Evolutionary conservation across 2,888 invertebrate genomes (phyloP).

Genomic region (Pachydiplax longipennis): DNA sequence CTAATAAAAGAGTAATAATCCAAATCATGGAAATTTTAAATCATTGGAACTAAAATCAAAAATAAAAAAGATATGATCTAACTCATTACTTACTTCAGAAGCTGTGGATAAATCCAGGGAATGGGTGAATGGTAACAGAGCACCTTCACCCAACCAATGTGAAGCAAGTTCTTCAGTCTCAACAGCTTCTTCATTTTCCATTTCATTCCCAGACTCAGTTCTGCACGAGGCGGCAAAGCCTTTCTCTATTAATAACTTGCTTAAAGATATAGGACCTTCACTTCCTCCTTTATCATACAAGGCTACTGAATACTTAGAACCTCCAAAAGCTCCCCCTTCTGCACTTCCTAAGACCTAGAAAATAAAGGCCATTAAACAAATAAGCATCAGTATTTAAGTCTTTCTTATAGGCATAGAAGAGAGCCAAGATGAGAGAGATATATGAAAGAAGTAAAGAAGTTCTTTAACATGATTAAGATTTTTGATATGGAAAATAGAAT

Average conservation of each 20-base stretch:
- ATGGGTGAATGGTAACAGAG: constrained; percentile 2
- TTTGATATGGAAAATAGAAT: neutral
- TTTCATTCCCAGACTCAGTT: neutral
- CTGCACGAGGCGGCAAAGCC: neutral
- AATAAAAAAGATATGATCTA: neutral
- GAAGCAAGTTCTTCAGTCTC: neutral
- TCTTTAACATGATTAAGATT: neutral
- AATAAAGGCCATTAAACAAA: neutral
- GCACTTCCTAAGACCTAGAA: neutral
- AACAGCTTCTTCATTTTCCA: neutral
- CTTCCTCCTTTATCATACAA: neutral
- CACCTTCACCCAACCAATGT: constrained; percentile 9
- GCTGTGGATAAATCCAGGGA: neutral
- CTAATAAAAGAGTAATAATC: no score
- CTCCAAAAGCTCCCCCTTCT: neutral
- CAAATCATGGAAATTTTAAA: no score
- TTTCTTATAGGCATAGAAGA: neutral
- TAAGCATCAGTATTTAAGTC: neutral
- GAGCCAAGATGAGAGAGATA: neutral
- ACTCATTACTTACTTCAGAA: neutral
- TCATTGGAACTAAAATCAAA: no score
- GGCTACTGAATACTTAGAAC: neutral
- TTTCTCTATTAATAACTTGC: neutral
- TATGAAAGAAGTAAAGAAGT: neutral
- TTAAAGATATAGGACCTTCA: neutral